These are phyloP conservation scores for Prenolepis imparis DNA, from an alignment of 2,888 invertebrate species.

Conservation along the genomic window DNA sequence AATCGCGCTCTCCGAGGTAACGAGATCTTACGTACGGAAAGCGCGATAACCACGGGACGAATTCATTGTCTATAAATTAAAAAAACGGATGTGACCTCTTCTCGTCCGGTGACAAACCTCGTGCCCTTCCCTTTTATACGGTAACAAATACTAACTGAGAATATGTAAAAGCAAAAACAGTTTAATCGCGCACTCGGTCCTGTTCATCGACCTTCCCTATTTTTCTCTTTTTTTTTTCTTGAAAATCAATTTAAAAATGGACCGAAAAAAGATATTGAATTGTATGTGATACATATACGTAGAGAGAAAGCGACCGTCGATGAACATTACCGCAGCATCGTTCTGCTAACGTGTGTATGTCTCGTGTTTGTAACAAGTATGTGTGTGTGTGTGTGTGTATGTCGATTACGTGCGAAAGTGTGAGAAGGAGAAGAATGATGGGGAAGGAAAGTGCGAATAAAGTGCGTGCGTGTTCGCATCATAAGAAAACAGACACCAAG, in stretches of 20 bases:
- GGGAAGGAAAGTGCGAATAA: conserved; percentile 20
- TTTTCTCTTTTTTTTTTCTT: neutral
- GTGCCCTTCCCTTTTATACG: conserved; percentile 46
- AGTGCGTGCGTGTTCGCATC: neutral
- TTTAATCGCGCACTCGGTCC: conserved; percentile 21
- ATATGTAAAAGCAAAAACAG: neutral
- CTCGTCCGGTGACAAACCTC: conserved; percentile 30
- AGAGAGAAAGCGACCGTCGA: neutral
- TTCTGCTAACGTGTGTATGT: conserved; percentile 33
- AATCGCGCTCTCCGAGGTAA: neutral
- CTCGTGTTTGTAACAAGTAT: conserved; percentile 30
- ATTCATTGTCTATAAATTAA: conserved; percentile 6
- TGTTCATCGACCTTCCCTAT: conserved; percentile 30
- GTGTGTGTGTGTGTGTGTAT: conserved; percentile 20
- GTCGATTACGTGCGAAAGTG: conserved; percentile 1
- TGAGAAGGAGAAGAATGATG: conserved; percentile 8
- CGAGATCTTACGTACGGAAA: neutral
- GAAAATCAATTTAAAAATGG: neutral
- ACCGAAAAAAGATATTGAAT: neutral
- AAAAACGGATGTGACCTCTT: conserved; percentile 34
- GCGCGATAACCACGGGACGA: neutral
- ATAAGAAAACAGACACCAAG: neutral
- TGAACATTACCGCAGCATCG: conserved; percentile 8
- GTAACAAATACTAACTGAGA: conserved; percentile 29
- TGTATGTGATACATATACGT: too few relatives aligned